Conservation (phyloP, 2,113 vertebrate genomes). For the Mesembrinibis cayennensis region DNA sequence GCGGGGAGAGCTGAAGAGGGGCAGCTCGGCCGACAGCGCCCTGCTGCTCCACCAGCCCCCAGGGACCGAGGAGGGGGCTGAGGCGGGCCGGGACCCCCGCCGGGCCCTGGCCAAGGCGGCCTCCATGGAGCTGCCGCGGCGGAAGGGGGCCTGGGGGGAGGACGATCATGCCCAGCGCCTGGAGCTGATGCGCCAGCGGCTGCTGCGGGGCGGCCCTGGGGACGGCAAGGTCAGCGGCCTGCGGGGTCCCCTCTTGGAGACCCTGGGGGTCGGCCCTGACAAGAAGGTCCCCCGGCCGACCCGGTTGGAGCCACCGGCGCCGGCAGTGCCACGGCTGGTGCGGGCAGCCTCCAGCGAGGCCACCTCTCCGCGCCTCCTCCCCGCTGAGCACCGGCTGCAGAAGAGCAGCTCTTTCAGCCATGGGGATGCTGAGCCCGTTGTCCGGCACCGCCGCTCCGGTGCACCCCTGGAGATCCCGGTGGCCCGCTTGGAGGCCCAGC, state of each 20-base stretch:
- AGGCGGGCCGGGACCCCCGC: slow-evolving; percentile 59
- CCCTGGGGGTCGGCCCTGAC: slow-evolving; percentile 81
- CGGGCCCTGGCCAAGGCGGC: slow-evolving; percentile 82
- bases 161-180: slow-evolving; percentile 91
- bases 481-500: slow-evolving; percentile 80
- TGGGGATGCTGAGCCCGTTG: slow-evolving; percentile 86
- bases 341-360: slow-evolving; percentile 90
- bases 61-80: slow-evolving; percentile 62
- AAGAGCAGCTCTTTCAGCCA: slow-evolving; percentile 97
- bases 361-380: slow-evolving; percentile 67
- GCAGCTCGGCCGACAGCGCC: slow-evolving; percentile 90
- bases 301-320: slow-evolving; percentile 52
- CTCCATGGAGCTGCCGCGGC: slow-evolving; percentile 65
- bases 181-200: slow-evolving; percentile 90
- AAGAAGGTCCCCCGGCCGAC: slow-evolving; percentile 73
- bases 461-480: slow-evolving; percentile 93
- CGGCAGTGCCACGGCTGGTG: slow-evolving; percentile 62
- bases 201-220: slow-evolving; percentile 83
- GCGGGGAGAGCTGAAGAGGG: slow-evolving; percentile 85
- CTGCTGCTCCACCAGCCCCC: slow-evolving; percentile 77
- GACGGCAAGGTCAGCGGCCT: slow-evolving; percentile 94
- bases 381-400: slow-evolving; percentile 80
- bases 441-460: slow-evolving; percentile 87
- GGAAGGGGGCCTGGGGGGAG: slow-evolving; percentile 80
- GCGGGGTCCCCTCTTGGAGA: slow-evolving; percentile 92